Base-by-base conservation (phyloP, 1,140 invertebrate species). In the Cotesia chilonis region DNA sequence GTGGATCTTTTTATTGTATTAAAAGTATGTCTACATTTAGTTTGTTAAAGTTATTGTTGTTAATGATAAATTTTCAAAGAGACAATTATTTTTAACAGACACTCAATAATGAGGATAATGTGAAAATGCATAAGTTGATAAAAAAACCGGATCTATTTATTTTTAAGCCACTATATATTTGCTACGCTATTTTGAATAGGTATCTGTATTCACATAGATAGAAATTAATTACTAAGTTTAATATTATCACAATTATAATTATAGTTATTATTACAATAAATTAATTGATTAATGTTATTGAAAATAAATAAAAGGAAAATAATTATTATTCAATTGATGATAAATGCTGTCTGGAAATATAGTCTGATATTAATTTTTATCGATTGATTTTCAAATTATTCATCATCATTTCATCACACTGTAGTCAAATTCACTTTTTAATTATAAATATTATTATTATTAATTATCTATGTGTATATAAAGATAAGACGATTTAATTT, bases 401-500 rank as follows among this genome's bases (percentile, higher is more conserved):
- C 35, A 41, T 38, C n/a, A n/a, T 67, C 3, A 67, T 54, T 52
- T 51, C 64, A 67, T 52, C 63, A 67, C 28, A 52, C n/a, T 67
- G 51, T 67, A 65, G 63, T 65, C 63, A 37, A 65, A 71, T 71
- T 71, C 14, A 71, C 63, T 54, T 71, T 55, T 57, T 71, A 20
- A 55, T 36, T 35, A 12, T 59, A 61, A 41, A 3, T 41, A 41
- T 41, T 47, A 47, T 47, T 47, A 47, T 47, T 47, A 47, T 72
- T 76, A 74, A 76, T 82, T 77, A 80, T 81, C 76, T 84, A 85
- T 85, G 80, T 85, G 81, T 86, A 87, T 83, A 87, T 86, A 86
- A 85, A 82, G 81, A 85, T 85, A 85, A 81, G 77, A 47, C 41
- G 47, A 72, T 68, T 80, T 81, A 76, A 81, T 74, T 83, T 83